These are phyloP conservation scores for Idaea dimidiata DNA, from an alignment of 2,888 invertebrate species.

Conservation along the genomic window DNA sequence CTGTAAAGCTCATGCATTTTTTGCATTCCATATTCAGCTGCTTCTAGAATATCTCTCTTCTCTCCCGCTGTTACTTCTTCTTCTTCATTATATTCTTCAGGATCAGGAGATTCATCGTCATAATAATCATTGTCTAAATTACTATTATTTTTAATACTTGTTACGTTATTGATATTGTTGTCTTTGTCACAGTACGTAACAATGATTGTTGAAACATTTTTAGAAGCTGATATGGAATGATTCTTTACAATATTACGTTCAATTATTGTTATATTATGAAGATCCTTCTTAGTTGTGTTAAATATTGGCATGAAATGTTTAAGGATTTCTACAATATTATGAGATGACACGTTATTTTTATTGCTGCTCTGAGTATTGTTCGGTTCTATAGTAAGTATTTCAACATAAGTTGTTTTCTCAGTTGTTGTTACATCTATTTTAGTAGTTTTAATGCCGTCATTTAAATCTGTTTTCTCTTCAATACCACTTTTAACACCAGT, in stretches of 20 bases:
- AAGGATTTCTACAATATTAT: constrained; percentile 66
- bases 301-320: constrained; percentile 72
- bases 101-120: constrained; percentile 30
- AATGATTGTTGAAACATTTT: constrained; percentile 69
- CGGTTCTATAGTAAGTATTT: constrained; percentile 69
- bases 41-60: constrained; percentile 80
- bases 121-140: constrained; percentile 38
- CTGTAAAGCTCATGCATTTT: constrained; percentile 84
- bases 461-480: constrained; percentile 55
- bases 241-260: constrained; percentile 66
- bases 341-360: constrained; percentile 48
- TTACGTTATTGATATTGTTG: constrained; percentile 39
- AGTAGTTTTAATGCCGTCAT: constrained; percentile 23
- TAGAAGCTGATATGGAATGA: constrained; percentile 58
- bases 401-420: constrained; percentile 56
- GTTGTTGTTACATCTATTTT: constrained; percentile 18
- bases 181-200: constrained; percentile 70
- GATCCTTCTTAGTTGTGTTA: constrained; percentile 64
- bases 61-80: constrained; percentile 45
- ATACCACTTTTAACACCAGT: constrained; percentile 60
- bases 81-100: constrained; percentile 32
- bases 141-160: constrained; percentile 24
- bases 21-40: constrained; percentile 84
- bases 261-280: constrained; percentile 71
- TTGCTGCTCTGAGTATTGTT: constrained; percentile 54